Conservation (phyloP, 2,888 invertebrate species). For the Aphidius colemani region DNA sequence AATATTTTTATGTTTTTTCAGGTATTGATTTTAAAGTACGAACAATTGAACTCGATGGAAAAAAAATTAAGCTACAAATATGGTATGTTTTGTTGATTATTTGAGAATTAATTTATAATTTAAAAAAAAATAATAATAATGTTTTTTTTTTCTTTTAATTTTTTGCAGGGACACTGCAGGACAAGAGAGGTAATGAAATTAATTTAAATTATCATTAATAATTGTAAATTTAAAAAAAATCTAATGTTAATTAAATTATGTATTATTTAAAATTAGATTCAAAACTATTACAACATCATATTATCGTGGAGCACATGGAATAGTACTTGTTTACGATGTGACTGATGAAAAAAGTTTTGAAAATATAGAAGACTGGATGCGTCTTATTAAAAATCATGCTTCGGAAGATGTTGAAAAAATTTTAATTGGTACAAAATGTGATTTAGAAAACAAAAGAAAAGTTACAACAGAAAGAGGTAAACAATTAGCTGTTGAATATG, state of each 20-base stretch:
- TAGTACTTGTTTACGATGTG: constrained; percentile 98
- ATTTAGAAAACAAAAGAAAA: constrained; percentile 93
- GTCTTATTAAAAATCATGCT: constrained; percentile 99
- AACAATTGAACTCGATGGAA: too few species aligned
- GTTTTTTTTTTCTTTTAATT: constrained; percentile 23
- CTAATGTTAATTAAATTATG: too few species aligned
- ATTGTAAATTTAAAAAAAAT: too few species aligned
- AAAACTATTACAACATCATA: constrained; percentile 99
- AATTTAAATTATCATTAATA: too few species aligned
- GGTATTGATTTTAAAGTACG: constrained; percentile 99
- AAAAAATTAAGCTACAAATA: constrained; percentile 75
- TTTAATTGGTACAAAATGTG: constrained; percentile 99
- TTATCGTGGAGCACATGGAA: constrained; percentile 99
- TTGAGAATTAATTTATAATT: too few species aligned
- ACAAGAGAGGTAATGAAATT: constrained; percentile 75
- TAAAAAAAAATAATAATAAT: too few species aligned
- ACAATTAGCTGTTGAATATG: constrained; percentile 95
- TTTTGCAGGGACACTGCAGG: constrained; percentile 99
- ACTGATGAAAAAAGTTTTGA: constrained; percentile 99
- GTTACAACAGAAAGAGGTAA: constrained; percentile 95
- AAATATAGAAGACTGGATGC: constrained; percentile 98
- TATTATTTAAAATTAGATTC: constrained; percentile 63
- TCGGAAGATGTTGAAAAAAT: constrained; percentile 99
- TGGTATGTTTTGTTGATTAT: too few species aligned
- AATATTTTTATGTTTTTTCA: constrained; percentile 59